These are phyloP conservation scores for Campopleginae sp. DNA, from an alignment of 2,888 invertebrate genomes.

Conservation along the genomic window DNA sequence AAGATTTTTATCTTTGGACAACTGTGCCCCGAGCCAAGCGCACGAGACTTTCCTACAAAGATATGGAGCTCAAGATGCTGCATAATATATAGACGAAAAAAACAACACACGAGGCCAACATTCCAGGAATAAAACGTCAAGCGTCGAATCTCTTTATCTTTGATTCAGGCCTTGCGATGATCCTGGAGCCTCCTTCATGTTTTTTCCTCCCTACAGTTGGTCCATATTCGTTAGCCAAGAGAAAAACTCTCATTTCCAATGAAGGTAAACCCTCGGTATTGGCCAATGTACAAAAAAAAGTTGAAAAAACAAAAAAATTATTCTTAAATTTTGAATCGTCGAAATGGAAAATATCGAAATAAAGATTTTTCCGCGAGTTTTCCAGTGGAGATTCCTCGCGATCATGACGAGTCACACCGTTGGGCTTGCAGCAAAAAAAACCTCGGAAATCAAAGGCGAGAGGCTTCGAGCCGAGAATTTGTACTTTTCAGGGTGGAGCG, in stretches of 20 bases:
- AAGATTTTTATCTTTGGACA: conserved; percentile 65
- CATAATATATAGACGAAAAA: conserved; percentile 1
- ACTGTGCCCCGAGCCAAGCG: conserved; percentile 20
- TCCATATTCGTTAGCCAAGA: not conserved
- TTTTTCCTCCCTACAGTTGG: not conserved
- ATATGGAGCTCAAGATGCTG: not conserved
- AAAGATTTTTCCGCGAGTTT: conserved; percentile 20
- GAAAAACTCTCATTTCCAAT: no score
- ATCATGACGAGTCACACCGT: conserved; percentile 47
- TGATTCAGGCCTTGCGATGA: not conserved
- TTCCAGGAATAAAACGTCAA: not conserved
- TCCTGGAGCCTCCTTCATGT: not conserved
- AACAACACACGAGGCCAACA: not conserved
- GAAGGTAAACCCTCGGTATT: no score
- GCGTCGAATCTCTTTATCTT: not conserved
- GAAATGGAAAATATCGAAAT: conserved; percentile 23
- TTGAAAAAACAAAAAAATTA: not conserved
- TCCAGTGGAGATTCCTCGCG: conserved; percentile 35
- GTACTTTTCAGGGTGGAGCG: conserved; percentile 47
- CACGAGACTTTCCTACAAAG: not conserved
- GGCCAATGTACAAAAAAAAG: no score
- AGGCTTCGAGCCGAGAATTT: conserved; percentile 54
- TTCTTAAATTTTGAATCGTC: not conserved
- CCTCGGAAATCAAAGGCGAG: conserved; percentile 51
- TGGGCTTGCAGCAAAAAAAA: conserved; percentile 38